phyloP scores from a whole-genome alignment of 2,113 vertebrate species.

The Pyxicephalus adspersus region DNA sequence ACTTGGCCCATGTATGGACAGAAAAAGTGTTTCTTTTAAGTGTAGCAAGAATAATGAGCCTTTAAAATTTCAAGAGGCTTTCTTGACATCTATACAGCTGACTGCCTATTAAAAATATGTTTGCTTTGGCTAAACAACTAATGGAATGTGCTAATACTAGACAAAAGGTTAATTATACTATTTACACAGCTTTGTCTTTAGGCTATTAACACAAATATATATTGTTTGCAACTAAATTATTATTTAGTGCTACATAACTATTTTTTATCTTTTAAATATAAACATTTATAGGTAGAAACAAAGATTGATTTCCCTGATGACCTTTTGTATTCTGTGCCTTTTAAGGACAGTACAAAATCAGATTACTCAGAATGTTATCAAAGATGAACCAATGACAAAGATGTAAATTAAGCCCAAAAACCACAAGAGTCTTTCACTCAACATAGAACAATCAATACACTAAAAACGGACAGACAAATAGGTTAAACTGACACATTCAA shows the following conservation, averaged over 20 bases:
- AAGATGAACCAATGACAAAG: conserved; percentile 49
- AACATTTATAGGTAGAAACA: neutral
- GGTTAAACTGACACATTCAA: conserved; percentile 39
- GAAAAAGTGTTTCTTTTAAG: too few relatives aligned
- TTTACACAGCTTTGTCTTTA: too few relatives aligned
- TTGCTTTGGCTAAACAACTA: too few relatives aligned
- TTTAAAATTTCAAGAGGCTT: too few relatives aligned
- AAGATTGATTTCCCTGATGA: conserved; percentile 1
- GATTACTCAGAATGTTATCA: conserved; percentile 25
- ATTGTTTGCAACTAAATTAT: too few relatives aligned
- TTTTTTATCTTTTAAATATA: neutral
- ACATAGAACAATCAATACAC: conserved; percentile 43
- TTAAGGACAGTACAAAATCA: neutral
- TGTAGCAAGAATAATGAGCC: too few relatives aligned
- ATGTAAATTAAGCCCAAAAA: conserved; percentile 38
- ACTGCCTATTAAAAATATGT: too few relatives aligned
- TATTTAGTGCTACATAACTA: neutral
- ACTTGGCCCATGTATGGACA: too few relatives aligned
- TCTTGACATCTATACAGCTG: too few relatives aligned
- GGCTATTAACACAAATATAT: too few relatives aligned
- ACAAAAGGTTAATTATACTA: too few relatives aligned
- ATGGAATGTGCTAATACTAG: too few relatives aligned
- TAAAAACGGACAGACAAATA: conserved; percentile 44
- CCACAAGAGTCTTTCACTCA: conserved; percentile 44
- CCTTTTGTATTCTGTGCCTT: conserved; percentile 25